phyloP scores from a whole-genome alignment of 1,140 invertebrate species.

The Neomicropteryx cornuta region DNA sequence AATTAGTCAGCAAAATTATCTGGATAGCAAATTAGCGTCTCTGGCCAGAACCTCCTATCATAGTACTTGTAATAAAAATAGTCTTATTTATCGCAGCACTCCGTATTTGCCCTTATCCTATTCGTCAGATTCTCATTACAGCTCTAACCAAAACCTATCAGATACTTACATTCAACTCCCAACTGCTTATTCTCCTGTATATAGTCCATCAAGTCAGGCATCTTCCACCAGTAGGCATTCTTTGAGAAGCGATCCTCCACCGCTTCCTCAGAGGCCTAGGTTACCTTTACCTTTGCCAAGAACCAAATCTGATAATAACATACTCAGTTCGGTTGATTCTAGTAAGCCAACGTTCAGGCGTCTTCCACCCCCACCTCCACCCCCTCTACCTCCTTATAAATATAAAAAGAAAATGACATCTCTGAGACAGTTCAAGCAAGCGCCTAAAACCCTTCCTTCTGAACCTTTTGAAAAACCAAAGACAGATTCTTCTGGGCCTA shows the following conservation, averaged over 20 bases:
- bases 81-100: constrained; percentile 67
- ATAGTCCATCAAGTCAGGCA: constrained; percentile 40
- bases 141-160: constrained; percentile 64
- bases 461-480: no score
- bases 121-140: constrained; percentile 53
- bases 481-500: no score
- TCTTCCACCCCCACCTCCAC: constrained; percentile 55
- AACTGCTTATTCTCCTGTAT: constrained; percentile 40
- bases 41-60: constrained; percentile 20
- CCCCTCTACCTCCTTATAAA: constrained; percentile 60
- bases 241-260: constrained; percentile 43
- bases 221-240: constrained; percentile 41
- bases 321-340: constrained; percentile 52
- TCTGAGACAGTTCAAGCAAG: no score
- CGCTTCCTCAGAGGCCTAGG: constrained; percentile 39
- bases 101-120: constrained; percentile 58
- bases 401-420: constrained; percentile 36
- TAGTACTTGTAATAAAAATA: constrained; percentile 40
- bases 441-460: no score
- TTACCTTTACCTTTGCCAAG: constrained; percentile 47
- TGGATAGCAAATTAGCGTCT: constrained; percentile 71
- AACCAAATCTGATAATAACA: constrained; percentile 67
- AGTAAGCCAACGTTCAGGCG: constrained; percentile 38
- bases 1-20: constrained; percentile 79
- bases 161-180: constrained; percentile 56